Evolutionary conservation across 1,140 invertebrate genomes (phyloP).

Genomic region (Tetramorium alpestre): DNA sequence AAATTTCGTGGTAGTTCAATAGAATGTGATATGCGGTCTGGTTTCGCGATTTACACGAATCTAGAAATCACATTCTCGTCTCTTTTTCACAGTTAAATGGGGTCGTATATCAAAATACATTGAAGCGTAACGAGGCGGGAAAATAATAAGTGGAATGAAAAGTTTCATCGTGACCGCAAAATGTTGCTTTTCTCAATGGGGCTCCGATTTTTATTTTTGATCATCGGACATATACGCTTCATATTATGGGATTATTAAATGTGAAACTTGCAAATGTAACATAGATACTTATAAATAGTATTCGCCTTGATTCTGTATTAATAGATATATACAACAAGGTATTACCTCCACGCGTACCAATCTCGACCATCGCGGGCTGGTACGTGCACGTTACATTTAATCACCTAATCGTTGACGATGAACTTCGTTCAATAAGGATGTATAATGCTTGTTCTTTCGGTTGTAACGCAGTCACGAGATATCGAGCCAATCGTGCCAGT

Average conservation of each 20-base stretch:
- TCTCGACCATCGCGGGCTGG: conserved; percentile 28
- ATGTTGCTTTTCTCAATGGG: background rate
- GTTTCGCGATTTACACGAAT: background rate
- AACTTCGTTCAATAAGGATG: conserved; percentile 7
- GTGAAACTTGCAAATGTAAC: background rate
- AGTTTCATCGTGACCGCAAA: conserved; percentile 14
- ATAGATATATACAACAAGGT: background rate
- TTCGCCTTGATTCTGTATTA: background rate
- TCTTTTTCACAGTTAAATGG: background rate
- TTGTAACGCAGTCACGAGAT: conserved; percentile 43
- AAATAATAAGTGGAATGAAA: background rate
- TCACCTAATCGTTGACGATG: background rate
- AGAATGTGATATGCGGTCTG: background rate
- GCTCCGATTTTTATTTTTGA: no score
- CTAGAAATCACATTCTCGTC: background rate
- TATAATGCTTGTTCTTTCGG: background rate
- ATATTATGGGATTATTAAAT: conserved; percentile 5
- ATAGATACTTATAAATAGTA: conserved; percentile 3
- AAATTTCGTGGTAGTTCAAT: background rate
- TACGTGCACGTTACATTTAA: background rate
- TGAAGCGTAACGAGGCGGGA: background rate
- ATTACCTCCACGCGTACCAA: conserved; percentile 30
- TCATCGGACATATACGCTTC: background rate
- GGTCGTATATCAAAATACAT: background rate
- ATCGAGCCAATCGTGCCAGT: background rate